Percentiles rank a stretch among this genome's conserved stretches.
Evolutionary conservation across 2,113 vertebrate species (phyloP).

Genomic region (Catharus fuscescens): DNA sequence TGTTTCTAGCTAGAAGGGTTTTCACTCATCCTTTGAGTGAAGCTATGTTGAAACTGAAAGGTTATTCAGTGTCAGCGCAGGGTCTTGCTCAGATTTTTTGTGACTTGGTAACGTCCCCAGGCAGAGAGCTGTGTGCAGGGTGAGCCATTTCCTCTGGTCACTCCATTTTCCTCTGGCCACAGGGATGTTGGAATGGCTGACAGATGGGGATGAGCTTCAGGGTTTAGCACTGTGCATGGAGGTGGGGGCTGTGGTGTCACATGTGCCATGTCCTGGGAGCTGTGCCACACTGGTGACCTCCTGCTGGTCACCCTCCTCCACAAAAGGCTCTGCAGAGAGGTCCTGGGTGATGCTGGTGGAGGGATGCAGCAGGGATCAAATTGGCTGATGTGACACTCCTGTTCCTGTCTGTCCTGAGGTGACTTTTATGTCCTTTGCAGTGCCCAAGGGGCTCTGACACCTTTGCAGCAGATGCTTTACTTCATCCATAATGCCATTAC

Average conservation of each 20-base stretch:
- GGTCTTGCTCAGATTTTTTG: not conserved
- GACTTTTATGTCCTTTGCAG: not conserved
- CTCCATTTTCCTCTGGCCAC: not conserved
- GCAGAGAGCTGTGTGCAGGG: not conserved
- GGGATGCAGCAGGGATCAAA: not conserved
- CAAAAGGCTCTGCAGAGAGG: not conserved
- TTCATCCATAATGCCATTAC: not conserved
- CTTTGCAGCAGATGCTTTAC: not conserved
- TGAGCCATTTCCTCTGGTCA: not conserved
- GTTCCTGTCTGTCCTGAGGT: not conserved
- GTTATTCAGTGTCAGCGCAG: not conserved
- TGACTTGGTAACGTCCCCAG: not conserved
- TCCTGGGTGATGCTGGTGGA: not conserved
- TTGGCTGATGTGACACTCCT: not conserved
- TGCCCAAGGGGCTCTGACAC: not conserved
- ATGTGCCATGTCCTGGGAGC: not conserved
- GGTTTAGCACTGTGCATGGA: not conserved
- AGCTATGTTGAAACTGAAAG: not conserved
- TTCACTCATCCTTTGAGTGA: not conserved
- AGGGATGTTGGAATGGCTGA: rapidly evolving
- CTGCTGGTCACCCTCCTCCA: not conserved
- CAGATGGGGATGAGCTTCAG: not conserved
- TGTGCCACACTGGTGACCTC: not conserved
- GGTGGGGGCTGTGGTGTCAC: not conserved
- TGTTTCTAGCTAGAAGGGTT: slow-evolving; percentile 16